A percentile compares a stretch with the other conserved stretches of the same genome.
These are phyloP conservation scores for Alexandromys fortis DNA, from an alignment of 2,113 vertebrate species.

Conservation along the genomic window DNA sequence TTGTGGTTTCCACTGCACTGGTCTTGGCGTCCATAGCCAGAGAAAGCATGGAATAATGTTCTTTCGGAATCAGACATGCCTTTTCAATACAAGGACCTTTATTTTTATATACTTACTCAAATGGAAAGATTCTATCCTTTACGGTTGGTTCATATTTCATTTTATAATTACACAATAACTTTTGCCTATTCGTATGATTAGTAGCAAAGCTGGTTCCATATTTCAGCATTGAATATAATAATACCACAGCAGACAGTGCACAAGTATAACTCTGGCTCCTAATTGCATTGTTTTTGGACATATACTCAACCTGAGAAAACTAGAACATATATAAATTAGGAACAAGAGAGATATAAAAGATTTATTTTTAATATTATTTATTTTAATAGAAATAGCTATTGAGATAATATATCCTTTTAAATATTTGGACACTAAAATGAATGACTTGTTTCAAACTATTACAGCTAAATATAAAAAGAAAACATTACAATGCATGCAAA, in stretches of 20 bases:
- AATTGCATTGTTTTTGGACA: not conserved
- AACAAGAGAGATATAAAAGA: too few relatives aligned
- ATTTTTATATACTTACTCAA: not conserved
- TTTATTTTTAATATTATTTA: not conserved
- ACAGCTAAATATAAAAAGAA: not conserved
- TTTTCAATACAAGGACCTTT: not conserved
- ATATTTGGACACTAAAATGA: not conserved
- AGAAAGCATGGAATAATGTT: not conserved
- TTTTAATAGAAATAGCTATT: not conserved
- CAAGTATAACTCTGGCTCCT: not conserved
- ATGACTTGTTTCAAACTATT: not conserved
- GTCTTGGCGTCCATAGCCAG: not conserved
- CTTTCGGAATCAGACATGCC: not conserved
- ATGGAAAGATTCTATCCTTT: not conserved
- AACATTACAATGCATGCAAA: accelerated
- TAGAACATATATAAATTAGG: not conserved
- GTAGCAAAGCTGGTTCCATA: too few relatives aligned
- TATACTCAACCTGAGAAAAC: not conserved
- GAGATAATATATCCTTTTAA: not conserved
- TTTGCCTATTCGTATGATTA: not conserved
- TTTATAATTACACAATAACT: not conserved
- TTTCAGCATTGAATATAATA: too few relatives aligned
- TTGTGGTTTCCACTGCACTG: not conserved
- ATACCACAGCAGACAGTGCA: not conserved
- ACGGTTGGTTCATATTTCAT: not conserved